Evolutionary conservation across 2,888 invertebrate species (phyloP).

Genomic region (Pandemis heparana): DNA sequence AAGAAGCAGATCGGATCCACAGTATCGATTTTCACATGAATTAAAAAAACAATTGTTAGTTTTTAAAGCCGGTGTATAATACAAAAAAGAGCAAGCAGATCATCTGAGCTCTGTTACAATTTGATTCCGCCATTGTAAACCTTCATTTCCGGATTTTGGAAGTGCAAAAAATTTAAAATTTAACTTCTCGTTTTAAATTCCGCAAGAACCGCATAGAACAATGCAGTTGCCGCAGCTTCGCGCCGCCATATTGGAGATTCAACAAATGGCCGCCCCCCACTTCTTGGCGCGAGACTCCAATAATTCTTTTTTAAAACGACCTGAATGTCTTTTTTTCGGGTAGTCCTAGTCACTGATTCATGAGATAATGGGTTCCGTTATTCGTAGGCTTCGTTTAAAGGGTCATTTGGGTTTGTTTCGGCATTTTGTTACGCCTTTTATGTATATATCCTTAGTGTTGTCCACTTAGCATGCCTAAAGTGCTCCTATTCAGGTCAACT

Average conservation of each 20-base stretch:
- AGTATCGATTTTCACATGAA: no score
- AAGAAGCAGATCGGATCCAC: no score
- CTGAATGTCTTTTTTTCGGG: slow-evolving; percentile 27
- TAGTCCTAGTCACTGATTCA: slow-evolving; percentile 13
- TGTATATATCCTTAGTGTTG: no score
- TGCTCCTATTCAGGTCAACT: background rate
- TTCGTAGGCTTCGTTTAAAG: background rate
- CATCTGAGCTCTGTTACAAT: background rate
- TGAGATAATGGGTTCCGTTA: background rate
- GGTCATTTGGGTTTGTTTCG: background rate
- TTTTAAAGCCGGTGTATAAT: no score
- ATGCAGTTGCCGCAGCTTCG: slow-evolving; percentile 20
- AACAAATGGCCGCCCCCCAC: slow-evolving; percentile 19
- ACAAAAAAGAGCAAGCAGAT: background rate
- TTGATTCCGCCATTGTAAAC: background rate
- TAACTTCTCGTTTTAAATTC: background rate
- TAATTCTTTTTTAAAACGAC: slow-evolving; percentile 40
- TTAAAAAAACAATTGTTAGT: no score
- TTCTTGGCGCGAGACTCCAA: slow-evolving; percentile 24
- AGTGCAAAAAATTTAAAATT: background rate
- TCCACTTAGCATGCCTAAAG: background rate
- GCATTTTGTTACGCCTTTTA: background rate
- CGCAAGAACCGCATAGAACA: slow-evolving; percentile 14
- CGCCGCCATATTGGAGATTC: slow-evolving; percentile 28
- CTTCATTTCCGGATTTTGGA: background rate